phyloP scores from a whole-genome alignment of 2,113 vertebrate species.

The Hassar affinis region DNA sequence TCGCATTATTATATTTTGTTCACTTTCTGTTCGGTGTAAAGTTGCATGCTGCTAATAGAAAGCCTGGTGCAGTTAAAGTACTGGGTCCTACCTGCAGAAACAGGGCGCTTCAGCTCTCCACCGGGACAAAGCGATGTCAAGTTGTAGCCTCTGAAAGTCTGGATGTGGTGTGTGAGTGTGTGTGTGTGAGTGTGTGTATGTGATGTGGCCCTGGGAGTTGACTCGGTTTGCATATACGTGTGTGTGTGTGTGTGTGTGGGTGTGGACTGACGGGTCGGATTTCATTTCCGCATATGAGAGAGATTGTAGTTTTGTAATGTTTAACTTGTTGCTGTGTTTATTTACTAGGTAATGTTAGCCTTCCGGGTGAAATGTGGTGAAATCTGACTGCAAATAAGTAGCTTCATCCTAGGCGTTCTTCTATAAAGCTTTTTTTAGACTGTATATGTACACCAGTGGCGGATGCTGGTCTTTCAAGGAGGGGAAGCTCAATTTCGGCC shows the following conservation, averaged over 20 bases:
- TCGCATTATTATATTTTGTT: background rate
- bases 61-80: background rate
- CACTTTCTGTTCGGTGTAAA: background rate
- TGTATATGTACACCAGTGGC: too few relatives aligned
- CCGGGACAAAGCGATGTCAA: background rate
- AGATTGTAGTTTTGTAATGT: background rate
- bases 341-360: background rate
- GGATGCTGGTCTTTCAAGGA: too few relatives aligned
- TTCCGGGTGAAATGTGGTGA: background rate
- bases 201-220: conserved; percentile 24
- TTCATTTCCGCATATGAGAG: conserved; percentile 34
- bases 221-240: background rate
- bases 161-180: background rate
- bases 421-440: too few relatives aligned
- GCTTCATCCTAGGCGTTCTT: too few relatives aligned
- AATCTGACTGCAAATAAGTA: background rate
- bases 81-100: conserved; percentile 12
- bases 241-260: background rate
- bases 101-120: background rate
- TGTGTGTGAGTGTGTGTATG: background rate
- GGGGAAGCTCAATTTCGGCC: too few relatives aligned
- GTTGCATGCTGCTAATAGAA: too few relatives aligned
- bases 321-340: background rate
- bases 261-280: conserved; percentile 27
- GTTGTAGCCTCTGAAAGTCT: background rate